These are phyloP conservation scores for Piprites chloris DNA, from an alignment of 2,113 vertebrate genomes.

Conservation along the genomic window DNA sequence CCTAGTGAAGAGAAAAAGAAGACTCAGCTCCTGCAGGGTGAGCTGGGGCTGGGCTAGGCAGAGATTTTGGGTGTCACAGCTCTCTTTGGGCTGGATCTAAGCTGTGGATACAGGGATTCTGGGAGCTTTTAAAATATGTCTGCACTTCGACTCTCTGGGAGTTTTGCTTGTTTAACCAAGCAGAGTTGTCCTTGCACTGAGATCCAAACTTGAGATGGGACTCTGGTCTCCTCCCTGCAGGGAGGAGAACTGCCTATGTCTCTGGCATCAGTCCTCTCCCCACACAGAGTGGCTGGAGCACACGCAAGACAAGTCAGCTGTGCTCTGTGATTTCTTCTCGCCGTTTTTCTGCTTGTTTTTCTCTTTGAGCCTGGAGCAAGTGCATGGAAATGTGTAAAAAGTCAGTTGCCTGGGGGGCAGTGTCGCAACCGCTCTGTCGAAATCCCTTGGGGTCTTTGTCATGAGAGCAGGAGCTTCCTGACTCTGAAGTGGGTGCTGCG, in stretches of 20 bases:
- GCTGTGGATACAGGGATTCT: background rate
- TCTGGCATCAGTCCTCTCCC: background rate
- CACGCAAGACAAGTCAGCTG: background rate
- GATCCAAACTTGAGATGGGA: background rate
- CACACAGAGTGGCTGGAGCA: background rate
- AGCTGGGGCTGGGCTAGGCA: background rate
- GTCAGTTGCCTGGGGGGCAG: background rate
- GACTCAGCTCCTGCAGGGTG: background rate
- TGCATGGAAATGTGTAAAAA: background rate
- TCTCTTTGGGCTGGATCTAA: background rate
- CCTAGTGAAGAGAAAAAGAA: background rate
- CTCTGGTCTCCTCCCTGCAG: background rate
- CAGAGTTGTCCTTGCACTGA: background rate
- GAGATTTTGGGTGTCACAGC: background rate
- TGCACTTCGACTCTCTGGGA: background rate
- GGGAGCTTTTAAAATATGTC: background rate
- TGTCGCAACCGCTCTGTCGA: background rate
- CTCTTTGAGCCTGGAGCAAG: background rate
- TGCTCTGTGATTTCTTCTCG: fast-evolving
- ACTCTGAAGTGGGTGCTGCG: background rate
- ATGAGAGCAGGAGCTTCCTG: background rate
- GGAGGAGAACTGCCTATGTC: background rate
- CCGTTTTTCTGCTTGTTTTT: background rate
- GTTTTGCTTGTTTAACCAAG: background rate
- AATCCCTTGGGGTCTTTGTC: background rate